Conservation (phyloP, 1,140 invertebrate genomes). For the Cydia pomonella region DNA sequence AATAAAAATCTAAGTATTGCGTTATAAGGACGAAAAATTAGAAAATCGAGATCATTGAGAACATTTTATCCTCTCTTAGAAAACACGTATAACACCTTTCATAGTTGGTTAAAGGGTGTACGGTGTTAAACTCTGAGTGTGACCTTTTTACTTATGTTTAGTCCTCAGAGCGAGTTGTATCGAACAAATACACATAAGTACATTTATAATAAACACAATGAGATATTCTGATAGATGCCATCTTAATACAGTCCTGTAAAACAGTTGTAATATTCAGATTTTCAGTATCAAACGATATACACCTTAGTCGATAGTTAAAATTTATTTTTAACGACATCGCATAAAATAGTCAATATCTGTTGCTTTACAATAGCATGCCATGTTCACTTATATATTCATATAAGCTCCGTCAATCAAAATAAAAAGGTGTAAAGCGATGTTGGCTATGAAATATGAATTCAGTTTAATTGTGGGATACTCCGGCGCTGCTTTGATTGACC, state of each 20-base stretch:
- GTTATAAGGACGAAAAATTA: constrained; percentile 25
- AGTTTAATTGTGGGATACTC: background rate
- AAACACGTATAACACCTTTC: background rate
- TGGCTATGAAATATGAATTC: background rate
- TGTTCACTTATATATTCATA: background rate
- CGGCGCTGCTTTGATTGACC: background rate
- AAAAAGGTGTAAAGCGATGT: background rate
- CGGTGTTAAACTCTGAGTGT: background rate
- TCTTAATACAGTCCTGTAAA: background rate
- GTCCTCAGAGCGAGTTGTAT: no score
- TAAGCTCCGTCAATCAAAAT: background rate
- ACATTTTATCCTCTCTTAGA: background rate
- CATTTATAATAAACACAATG: no score
- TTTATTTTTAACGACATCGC: background rate
- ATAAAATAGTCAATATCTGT: background rate
- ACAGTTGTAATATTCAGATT: background rate
- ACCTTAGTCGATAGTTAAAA: background rate
- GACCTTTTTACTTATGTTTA: background rate
- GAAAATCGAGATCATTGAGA: constrained; percentile 24
- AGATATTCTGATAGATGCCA: no score
- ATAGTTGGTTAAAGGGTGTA: background rate
- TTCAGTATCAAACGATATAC: background rate
- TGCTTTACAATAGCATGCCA: constrained; percentile 2
- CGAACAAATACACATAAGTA: no score
- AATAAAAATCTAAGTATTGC: constrained; percentile 30